phyloP scores from a whole-genome alignment of 2,888 invertebrate genomes.

The Linnaemya vulpina region DNA sequence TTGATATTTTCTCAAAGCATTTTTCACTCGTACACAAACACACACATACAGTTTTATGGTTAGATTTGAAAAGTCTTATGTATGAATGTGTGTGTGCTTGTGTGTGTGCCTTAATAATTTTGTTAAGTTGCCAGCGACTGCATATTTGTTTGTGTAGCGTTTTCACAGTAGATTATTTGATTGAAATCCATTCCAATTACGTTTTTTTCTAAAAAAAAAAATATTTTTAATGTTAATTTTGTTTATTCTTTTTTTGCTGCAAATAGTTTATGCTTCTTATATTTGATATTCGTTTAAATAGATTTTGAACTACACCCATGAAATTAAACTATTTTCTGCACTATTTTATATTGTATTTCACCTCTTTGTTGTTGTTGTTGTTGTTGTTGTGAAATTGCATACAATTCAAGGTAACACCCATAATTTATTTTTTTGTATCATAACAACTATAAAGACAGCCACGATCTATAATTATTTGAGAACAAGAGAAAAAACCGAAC shows the following conservation, averaged over 20 bases:
- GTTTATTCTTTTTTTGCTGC: slow-evolving; percentile 18
- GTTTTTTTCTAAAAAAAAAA: neutral
- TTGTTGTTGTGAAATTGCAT: slow-evolving; percentile 46
- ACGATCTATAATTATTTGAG: slow-evolving; percentile 33
- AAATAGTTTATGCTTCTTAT: slow-evolving; percentile 1
- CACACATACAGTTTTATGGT: neutral
- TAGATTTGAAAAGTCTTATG: neutral
- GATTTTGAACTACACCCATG: slow-evolving; percentile 71
- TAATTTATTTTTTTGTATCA: slow-evolving; percentile 37
- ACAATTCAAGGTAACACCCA: slow-evolving; percentile 68
- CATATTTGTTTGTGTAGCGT: slow-evolving; percentile 18
- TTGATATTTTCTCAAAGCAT: slow-evolving; percentile 22
- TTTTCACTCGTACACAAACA: neutral
- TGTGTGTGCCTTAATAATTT: slow-evolving; percentile 6
- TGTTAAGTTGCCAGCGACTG: slow-evolving; percentile 34
- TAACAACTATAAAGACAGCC: slow-evolving; percentile 5
- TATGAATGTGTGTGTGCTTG: neutral
- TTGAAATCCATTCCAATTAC: slow-evolving; percentile 53
- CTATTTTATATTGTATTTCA: slow-evolving; percentile 22
- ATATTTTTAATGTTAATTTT: no score
- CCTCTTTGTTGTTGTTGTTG: neutral
- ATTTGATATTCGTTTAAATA: slow-evolving; percentile 28
- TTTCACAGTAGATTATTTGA: slow-evolving; percentile 52
- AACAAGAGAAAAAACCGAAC: neutral
- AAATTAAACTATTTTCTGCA: slow-evolving; percentile 66